phyloP scores from a whole-genome alignment of 1,140 invertebrate species.

The Asobara japonica region DNA sequence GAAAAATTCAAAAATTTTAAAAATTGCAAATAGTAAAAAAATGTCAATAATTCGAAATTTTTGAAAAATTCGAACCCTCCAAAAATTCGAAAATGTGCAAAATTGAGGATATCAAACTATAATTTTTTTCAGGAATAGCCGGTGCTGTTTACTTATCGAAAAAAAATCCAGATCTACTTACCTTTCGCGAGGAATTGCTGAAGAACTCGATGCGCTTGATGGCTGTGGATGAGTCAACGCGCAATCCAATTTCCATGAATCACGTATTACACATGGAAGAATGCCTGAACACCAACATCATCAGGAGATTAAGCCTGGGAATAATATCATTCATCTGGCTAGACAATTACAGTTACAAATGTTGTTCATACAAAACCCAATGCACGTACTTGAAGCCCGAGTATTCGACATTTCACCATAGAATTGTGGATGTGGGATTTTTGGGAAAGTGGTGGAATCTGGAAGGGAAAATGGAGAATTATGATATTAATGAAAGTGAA shows the following conservation, averaged over 20 bases:
- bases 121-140: conserved; percentile 62
- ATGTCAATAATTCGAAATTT: too few species aligned
- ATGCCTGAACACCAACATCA: conserved; percentile 73
- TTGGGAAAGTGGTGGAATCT: conserved; percentile 64
- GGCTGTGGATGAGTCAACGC: conserved; percentile 72
- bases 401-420: conserved; percentile 70
- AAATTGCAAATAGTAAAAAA: too few species aligned
- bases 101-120: too few species aligned
- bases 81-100: too few species aligned
- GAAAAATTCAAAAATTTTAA: too few species aligned
- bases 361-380: conserved; percentile 76
- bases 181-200: conserved; percentile 71
- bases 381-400: conserved; percentile 77
- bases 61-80: too few species aligned
- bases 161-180: conserved; percentile 74
- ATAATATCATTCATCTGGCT: conserved; percentile 80
- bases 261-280: conserved; percentile 73
- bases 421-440: conserved; percentile 82
- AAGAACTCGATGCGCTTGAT: conserved; percentile 71
- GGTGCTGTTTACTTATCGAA: conserved; percentile 60
- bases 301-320: conserved; percentile 75
- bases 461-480: conserved; percentile 49
- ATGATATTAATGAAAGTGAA: conserved; percentile 47
- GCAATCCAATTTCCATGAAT: conserved; percentile 73
- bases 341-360: conserved; percentile 73